These are phyloP conservation scores for Scortum barcoo DNA, from an alignment of 2,113 vertebrate species.

Conservation along the genomic window DNA sequence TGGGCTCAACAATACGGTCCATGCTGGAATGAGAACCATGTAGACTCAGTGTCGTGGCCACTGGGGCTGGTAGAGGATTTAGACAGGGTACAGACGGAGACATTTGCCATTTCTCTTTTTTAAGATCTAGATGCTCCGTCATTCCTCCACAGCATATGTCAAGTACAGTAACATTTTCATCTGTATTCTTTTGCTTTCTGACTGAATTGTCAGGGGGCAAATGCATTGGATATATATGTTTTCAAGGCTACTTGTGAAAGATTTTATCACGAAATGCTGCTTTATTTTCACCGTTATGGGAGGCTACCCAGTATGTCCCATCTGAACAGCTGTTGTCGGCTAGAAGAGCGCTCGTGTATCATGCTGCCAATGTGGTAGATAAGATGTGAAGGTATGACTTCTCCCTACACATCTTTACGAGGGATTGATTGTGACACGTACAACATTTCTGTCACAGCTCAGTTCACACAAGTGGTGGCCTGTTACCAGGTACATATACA, in stretches of 20 bases:
- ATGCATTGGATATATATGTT: not conserved
- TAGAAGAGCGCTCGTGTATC: not conserved
- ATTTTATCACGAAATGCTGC: not conserved
- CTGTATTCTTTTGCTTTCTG: not conserved
- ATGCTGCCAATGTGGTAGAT: not conserved
- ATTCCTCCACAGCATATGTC: not conserved
- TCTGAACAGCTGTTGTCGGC: not conserved
- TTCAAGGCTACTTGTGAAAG: not conserved
- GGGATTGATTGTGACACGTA: constrained; percentile 14
- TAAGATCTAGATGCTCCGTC: not conserved
- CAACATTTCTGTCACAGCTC: no score
- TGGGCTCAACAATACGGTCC: constrained; percentile 21
- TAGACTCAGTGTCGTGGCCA: constrained; percentile 33
- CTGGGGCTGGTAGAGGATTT: constrained; percentile 33
- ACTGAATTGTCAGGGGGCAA: not conserved
- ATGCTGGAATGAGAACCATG: constrained; percentile 25
- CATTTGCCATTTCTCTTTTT: constrained; percentile 48
- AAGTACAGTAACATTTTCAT: not conserved
- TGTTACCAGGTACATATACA: no score
- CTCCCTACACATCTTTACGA: constrained; percentile 1
- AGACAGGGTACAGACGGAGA: constrained; percentile 35
- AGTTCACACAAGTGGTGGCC: no score
- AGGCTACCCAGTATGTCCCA: not conserved
- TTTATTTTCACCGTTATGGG: not conserved
- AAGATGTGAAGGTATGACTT: constrained; percentile 16